Evolutionary conservation across 2,888 invertebrate species (phyloP).

Genomic region (Tachina lurida): DNA sequence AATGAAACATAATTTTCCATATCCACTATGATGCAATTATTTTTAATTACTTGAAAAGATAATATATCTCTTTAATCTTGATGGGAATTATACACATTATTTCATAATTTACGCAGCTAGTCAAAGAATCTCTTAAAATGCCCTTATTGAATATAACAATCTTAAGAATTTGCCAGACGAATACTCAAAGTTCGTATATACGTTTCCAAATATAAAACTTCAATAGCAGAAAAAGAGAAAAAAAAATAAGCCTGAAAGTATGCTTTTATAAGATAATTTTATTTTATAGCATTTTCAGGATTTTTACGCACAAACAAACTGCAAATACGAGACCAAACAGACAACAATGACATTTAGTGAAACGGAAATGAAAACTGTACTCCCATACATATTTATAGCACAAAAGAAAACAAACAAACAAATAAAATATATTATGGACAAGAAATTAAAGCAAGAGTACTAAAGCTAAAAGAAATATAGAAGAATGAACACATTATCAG

Average conservation of each 20-base stretch:
- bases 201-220: neutral
- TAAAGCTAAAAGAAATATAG: conserved; percentile 12
- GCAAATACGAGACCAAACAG: neutral
- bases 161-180: neutral
- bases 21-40: too few relatives aligned
- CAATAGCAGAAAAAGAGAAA: neutral
- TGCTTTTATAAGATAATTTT: conserved; percentile 64
- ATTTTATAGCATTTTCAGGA: conserved; percentile 60
- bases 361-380: conserved; percentile 49
- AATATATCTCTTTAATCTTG: conserved; percentile 15
- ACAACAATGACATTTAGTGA: neutral
- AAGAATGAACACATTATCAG: neutral
- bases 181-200: neutral
- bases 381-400: neutral
- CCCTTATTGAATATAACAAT: conserved; percentile 50
- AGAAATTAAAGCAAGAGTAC: conserved; percentile 16
- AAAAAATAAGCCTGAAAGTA: conserved; percentile 33
- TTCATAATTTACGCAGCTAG: conserved; percentile 16
- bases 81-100: conserved; percentile 19
- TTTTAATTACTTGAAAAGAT: neutral
- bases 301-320: conserved; percentile 12
- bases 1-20: neutral
- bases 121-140: conserved; percentile 6
- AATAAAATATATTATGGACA: neutral
- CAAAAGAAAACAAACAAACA: neutral